A percentile compares a stretch with the other conserved stretches of the same genome.
These are phyloP conservation scores for Crepidodera aurea DNA, from an alignment of 2,888 invertebrate species.

Conservation along the genomic window DNA sequence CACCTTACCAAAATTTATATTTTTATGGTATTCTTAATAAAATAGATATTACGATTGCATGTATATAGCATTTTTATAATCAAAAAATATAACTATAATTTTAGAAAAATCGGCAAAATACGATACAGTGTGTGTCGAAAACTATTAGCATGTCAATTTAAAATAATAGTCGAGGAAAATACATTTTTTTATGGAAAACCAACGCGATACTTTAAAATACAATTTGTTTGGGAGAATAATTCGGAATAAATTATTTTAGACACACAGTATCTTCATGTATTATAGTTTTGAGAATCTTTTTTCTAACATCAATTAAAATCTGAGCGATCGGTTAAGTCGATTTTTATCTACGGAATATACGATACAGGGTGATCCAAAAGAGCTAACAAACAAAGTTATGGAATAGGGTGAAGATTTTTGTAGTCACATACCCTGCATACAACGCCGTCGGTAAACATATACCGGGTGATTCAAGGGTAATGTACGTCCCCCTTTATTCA, in stretches of 20 bases:
- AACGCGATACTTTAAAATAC: too few species aligned
- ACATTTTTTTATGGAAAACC: too few species aligned
- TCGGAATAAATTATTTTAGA: neutral
- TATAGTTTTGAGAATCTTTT: slow-evolving; percentile 44
- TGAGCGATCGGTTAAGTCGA: slow-evolving; percentile 45
- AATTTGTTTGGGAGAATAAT: neutral
- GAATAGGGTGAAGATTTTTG: too few species aligned
- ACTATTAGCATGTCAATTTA: too few species aligned
- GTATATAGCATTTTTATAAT: slow-evolving; percentile 41
- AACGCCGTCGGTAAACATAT: too few species aligned
- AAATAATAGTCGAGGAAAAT: too few species aligned
- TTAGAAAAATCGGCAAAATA: slow-evolving; percentile 12
- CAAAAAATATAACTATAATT: slow-evolving; percentile 25
- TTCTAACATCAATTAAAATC: slow-evolving; percentile 54
- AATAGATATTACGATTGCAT: slow-evolving; percentile 38
- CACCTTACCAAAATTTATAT: too few species aligned
- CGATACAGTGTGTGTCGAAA: slow-evolving; percentile 7
- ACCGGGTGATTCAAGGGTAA: too few species aligned
- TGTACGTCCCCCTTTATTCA: too few species aligned
- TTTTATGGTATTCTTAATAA: neutral
- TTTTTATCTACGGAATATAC: slow-evolving; percentile 20
- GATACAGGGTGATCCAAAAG: slow-evolving; percentile 19
- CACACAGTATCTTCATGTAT: slow-evolving; percentile 37
- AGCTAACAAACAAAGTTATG: too few species aligned
- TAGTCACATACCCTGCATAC: too few species aligned